phyloP scores from a whole-genome alignment of 1,140 invertebrate genomes.

The Cyclina sinensis region DNA sequence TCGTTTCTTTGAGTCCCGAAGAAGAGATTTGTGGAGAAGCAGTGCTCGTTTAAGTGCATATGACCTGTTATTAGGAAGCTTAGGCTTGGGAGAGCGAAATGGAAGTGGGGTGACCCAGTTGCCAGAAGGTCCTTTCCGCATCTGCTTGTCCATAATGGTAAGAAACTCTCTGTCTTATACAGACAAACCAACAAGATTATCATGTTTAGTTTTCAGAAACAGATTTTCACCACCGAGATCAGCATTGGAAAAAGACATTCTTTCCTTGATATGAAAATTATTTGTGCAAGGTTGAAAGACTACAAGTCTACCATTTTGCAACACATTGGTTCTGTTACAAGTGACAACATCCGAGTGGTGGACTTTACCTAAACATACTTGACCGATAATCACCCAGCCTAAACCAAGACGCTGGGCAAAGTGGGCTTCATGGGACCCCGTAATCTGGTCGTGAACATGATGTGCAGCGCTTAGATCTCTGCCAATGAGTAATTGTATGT shows the following conservation, averaged over 20 bases:
- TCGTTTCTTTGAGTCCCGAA: slow-evolving; percentile 32
- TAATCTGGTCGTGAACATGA: slow-evolving; percentile 63
- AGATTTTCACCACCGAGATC: background rate
- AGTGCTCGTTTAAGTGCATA: background rate
- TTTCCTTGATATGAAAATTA: slow-evolving; percentile 53
- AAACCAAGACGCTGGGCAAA: slow-evolving; percentile 69
- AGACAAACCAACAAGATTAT: slow-evolving; percentile 48
- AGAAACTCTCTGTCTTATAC: slow-evolving; percentile 68
- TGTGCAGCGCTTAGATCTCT: slow-evolving; percentile 69
- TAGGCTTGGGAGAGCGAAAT: background rate
- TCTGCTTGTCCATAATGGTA: slow-evolving; percentile 60
- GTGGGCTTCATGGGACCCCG: slow-evolving; percentile 37
- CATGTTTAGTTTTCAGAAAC: slow-evolving; percentile 43
- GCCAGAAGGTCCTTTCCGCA: slow-evolving; percentile 6
- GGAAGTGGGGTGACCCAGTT: slow-evolving; percentile 67
- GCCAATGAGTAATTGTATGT: slow-evolving; percentile 65
- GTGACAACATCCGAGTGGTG: slow-evolving; percentile 40
- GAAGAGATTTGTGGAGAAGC: background rate
- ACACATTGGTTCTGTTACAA: slow-evolving; percentile 59
- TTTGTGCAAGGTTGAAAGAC: slow-evolving; percentile 63
- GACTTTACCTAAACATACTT: slow-evolving; percentile 62
- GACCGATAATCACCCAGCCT: slow-evolving; percentile 73
- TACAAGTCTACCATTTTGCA: slow-evolving; percentile 40
- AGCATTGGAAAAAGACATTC: background rate
- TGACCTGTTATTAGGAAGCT: slow-evolving; percentile 60